These are phyloP conservation scores for Rugalucina vietnamica DNA, from an alignment of 2,888 invertebrate genomes.

Conservation along the genomic window DNA sequence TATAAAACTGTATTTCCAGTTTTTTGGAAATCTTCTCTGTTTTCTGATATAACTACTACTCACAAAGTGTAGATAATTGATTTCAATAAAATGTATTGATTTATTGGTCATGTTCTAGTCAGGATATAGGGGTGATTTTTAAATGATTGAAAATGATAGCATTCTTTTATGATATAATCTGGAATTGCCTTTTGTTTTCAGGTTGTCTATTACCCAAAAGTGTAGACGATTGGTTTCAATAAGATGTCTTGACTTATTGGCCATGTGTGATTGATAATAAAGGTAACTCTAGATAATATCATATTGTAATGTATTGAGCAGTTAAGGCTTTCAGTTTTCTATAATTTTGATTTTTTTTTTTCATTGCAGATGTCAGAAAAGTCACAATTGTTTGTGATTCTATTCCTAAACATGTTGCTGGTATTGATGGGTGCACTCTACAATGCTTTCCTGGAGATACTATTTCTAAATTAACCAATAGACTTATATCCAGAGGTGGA, in stretches of 20 bases:
- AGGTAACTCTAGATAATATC: neutral
- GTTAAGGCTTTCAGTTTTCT: too few relatives aligned
- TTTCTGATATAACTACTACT: neutral
- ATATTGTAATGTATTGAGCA: too few relatives aligned
- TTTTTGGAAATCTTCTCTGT: neutral
- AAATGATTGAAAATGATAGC: neutral
- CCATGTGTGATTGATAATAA: neutral
- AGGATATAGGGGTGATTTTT: neutral
- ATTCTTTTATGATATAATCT: neutral
- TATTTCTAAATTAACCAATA: neutral
- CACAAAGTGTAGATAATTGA: neutral
- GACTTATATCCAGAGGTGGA: neutral
- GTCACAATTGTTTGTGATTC: neutral
- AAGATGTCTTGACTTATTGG: neutral
- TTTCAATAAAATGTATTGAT: neutral
- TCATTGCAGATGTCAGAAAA: neutral
- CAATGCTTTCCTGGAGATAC: neutral
- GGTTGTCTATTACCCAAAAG: neutral
- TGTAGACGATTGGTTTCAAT: neutral
- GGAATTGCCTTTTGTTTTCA: neutral
- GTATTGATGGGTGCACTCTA: neutral
- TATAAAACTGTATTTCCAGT: neutral
- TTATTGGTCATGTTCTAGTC: neutral
- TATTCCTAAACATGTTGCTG: neutral
- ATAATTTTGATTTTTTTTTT: neutral